Evolutionary conservation across 2,797 vertebrate genomes (phyloP).

Genomic region (Brachyrhaphis roseni): DNA sequence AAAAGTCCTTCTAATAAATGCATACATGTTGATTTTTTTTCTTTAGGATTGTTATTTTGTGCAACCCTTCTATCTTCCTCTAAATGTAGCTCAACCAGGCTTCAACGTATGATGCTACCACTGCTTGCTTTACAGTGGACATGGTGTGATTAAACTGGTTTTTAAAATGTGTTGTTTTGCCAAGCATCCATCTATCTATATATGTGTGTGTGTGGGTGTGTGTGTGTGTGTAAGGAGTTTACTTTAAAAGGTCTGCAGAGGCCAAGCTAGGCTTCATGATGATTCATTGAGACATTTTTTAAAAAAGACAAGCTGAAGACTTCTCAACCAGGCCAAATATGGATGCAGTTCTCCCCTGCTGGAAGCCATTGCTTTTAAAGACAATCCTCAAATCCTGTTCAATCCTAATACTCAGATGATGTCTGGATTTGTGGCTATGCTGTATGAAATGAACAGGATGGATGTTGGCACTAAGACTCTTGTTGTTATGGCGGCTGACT

Average conservation of each 20-base stretch:
- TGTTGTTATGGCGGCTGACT: neutral
- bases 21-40: neutral
- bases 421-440: constrained; percentile 5
- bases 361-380: constrained; percentile 4
- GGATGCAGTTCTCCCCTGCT: neutral
- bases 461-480: constrained; percentile 4
- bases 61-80: neutral
- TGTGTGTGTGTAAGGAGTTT: neutral
- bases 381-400: constrained; percentile 13
- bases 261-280: neutral
- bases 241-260: neutral
- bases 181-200: neutral
- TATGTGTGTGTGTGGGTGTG: too few species aligned
- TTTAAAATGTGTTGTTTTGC: too few species aligned
- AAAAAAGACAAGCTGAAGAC: neutral
- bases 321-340: neutral
- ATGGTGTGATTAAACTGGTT: neutral
- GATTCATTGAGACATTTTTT: neutral
- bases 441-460: neutral
- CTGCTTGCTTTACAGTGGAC: neutral
- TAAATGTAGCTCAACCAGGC: neutral
- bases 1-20: neutral
- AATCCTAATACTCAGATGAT: constrained; percentile 1
- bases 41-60: neutral
- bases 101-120: neutral